phyloP scores from a whole-genome alignment of 2,888 invertebrate genomes.

The Agriopis marginaria region DNA sequence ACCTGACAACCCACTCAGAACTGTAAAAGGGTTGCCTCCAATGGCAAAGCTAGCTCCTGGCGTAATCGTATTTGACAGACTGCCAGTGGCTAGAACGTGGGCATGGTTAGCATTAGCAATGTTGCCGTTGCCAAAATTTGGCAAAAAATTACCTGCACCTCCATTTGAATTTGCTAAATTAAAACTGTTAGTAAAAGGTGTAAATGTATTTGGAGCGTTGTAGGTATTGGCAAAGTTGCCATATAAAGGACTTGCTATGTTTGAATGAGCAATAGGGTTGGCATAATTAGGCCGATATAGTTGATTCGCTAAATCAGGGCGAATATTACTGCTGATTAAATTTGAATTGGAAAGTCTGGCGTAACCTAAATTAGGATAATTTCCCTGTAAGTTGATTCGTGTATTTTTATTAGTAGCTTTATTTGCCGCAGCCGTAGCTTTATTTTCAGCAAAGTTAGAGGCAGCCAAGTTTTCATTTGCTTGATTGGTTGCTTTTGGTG shows the following conservation, averaged over 20 bases:
- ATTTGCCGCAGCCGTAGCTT: conserved; percentile 17
- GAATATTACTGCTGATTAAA: conserved; percentile 13
- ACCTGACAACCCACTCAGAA: conserved; percentile 4
- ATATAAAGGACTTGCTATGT: background rate
- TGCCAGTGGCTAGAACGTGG: background rate
- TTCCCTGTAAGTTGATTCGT: conserved; percentile 7
- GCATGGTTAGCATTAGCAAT: conserved; percentile 1
- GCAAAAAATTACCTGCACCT: background rate
- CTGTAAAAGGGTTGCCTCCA: conserved; percentile 24
- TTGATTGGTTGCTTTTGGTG: conserved; percentile 1
- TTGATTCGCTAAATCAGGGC: conserved; percentile 13
- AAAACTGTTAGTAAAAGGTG: background rate
- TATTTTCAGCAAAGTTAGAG: conserved; percentile 14
- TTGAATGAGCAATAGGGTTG: conserved; percentile 1
- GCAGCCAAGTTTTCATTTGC: conserved; percentile 18
- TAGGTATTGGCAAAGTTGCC: conserved; percentile 14
- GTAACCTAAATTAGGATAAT: conserved; percentile 18
- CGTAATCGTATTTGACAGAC: background rate
- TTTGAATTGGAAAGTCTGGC: conserved; percentile 10
- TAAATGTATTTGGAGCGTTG: conserved; percentile 9
- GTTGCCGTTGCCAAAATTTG: conserved; percentile 3
- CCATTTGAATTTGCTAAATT: conserved; percentile 3
- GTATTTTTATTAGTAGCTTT: conserved; percentile 21
- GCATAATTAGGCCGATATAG: conserved; percentile 10
- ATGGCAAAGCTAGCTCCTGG: conserved; percentile 20